A percentile compares a stretch with the other conserved stretches of the same genome.
Evolutionary conservation across 64 coral and sea anemone genomes (phyloP).

Genomic region (Porites australiensis): DNA sequence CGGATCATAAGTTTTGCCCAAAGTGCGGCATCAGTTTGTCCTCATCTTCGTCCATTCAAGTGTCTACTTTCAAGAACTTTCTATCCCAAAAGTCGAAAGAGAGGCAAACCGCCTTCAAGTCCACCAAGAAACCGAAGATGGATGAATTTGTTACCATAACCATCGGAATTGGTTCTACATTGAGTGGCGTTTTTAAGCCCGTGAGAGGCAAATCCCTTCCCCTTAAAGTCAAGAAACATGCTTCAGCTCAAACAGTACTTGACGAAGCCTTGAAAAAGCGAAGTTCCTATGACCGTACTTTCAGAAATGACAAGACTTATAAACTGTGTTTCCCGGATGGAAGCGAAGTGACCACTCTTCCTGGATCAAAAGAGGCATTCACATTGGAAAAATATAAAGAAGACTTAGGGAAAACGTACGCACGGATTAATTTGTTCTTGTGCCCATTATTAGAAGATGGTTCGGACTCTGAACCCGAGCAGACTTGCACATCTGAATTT

Average conservation of each 20-base stretch:
- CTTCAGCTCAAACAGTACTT: slow-evolving; percentile 13
- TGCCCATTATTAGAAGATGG: slow-evolving; percentile 36
- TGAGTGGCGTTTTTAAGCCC: slow-evolving; percentile 56
- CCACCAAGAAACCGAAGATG: slow-evolving; percentile 66
- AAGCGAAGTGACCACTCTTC: slow-evolving; percentile 43
- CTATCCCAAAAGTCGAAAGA: slow-evolving; percentile 62
- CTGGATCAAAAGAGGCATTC: slow-evolving; percentile 53
- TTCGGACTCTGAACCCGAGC: slow-evolving; percentile 41
- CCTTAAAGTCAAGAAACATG: slow-evolving; percentile 56
- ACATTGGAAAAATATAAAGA: slow-evolving; percentile 72
- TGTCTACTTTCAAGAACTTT: slow-evolving; percentile 60
- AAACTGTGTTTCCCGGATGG: slow-evolving; percentile 77
- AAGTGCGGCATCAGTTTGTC: slow-evolving; percentile 56
- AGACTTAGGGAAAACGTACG: slow-evolving; percentile 55
- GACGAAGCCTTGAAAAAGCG: slow-evolving; percentile 64
- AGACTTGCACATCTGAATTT: slow-evolving; percentile 10
- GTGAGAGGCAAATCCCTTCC: slow-evolving; percentile 62
- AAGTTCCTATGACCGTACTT: slow-evolving; percentile 54
- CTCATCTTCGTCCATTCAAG: slow-evolving; percentile 64
- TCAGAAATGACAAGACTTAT: slow-evolving; percentile 63
- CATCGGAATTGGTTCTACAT: slow-evolving; percentile 53
- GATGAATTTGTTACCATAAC: slow-evolving; percentile 75
- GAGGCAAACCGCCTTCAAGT: slow-evolving; percentile 59
- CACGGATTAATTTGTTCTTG: slow-evolving; percentile 38
- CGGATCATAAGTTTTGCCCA: slow-evolving; percentile 66